These are phyloP conservation scores for Campoplex nolae DNA, from an alignment of 2,888 invertebrate species.

Conservation along the genomic window DNA sequence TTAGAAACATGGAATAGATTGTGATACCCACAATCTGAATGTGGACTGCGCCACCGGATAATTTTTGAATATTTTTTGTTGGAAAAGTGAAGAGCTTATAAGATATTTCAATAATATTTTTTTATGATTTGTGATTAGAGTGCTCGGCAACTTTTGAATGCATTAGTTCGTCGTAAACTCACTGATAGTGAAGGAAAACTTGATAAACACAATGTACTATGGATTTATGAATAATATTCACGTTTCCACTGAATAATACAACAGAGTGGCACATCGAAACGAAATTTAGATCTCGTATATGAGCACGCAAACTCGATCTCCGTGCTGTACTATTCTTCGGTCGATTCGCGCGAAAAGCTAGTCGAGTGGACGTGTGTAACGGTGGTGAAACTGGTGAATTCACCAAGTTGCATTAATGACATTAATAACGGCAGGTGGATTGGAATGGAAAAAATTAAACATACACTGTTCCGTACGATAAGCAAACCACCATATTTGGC, in stretches of 20 bases:
- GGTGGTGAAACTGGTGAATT: conserved; percentile 44
- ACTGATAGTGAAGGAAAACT: background rate
- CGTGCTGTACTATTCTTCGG: background rate
- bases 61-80: background rate
- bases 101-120: background rate
- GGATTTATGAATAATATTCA: conserved; percentile 34
- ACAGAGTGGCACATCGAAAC: background rate
- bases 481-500: conserved; percentile 70
- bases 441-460: background rate
- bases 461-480: conserved; percentile 61
- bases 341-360: conserved; percentile 20
- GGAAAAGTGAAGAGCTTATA: background rate
- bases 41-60: background rate
- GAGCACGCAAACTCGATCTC: conserved; percentile 23
- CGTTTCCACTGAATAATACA: conserved; percentile 41
- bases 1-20: too few relatives aligned
- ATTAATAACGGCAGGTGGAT: background rate
- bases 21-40: too few relatives aligned
- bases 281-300: conserved; percentile 37
- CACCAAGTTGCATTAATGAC: conserved; percentile 14
- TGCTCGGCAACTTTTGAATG: background rate
- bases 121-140: background rate
- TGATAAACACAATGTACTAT: conserved; percentile 16
- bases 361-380: conserved; percentile 16
- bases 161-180: background rate